These are phyloP conservation scores for Chironomus striatipennis DNA, from an alignment of 1,140 invertebrate genomes.

Conservation along the genomic window DNA sequence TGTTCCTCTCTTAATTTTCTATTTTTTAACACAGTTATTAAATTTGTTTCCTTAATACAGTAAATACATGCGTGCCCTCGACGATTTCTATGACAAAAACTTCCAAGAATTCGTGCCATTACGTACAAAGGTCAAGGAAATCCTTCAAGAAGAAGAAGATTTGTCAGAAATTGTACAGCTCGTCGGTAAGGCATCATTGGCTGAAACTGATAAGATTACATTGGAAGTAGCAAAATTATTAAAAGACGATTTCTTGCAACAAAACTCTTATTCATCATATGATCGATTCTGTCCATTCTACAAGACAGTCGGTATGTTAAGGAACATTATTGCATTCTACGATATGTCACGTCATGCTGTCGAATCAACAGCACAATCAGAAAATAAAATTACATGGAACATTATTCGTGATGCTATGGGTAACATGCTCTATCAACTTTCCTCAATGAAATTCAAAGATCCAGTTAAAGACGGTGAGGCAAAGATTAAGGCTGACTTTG, in stretches of 20 bases:
- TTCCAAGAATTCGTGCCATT: constrained; percentile 97
- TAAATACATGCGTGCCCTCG: constrained; percentile 96
- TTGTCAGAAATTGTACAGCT: constrained; percentile 99
- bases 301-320: constrained; percentile 98
- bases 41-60: constrained; percentile 49
- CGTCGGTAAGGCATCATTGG: constrained; percentile 97
- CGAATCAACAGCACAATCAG: constrained; percentile 94
- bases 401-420: constrained; percentile 95
- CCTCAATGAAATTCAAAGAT: constrained; percentile 99
- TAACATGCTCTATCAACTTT: constrained; percentile 93
- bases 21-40: too few species aligned
- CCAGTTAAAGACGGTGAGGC: constrained; percentile 95
- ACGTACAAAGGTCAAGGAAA: constrained; percentile 90
- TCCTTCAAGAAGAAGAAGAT: constrained; percentile 99
- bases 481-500: constrained; percentile 95
- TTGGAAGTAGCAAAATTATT: constrained; percentile 96
- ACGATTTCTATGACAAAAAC: constrained; percentile 99
- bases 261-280: constrained; percentile 94
- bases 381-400: constrained; percentile 98
- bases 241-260: constrained; percentile 99
- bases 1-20: constrained; percentile 25
- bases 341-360: constrained; percentile 96
- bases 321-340: constrained; percentile 98
- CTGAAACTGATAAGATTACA: constrained; percentile 98
- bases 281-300: constrained; percentile 99